These are phyloP conservation scores for Chaenocephalus aceratus DNA, from an alignment of 2,113 vertebrate species.

Conservation along the genomic window DNA sequence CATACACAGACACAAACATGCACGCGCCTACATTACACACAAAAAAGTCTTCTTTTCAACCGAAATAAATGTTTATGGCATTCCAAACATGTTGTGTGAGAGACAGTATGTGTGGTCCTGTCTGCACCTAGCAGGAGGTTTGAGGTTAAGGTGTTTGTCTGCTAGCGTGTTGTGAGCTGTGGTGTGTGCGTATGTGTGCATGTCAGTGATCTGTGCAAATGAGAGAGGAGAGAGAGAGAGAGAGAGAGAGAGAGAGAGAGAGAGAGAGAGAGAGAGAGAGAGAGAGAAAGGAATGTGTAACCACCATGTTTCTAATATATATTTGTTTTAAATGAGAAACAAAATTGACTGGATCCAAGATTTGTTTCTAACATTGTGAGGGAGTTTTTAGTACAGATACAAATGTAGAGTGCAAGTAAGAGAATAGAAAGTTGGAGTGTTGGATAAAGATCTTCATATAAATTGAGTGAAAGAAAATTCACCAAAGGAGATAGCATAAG, in stretches of 20 bases:
- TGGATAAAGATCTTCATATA: background rate
- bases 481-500: background rate
- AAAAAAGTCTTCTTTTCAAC: constrained; percentile 71
- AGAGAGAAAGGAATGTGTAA: constrained; percentile 5
- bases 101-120: constrained; percentile 85
- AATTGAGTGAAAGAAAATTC: background rate
- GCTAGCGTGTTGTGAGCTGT: constrained; percentile 47
- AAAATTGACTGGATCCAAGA: background rate
- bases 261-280: background rate
- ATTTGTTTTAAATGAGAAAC: constrained; percentile 8
- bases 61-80: constrained; percentile 86
- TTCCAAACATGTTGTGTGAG: constrained; percentile 82
- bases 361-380: constrained; percentile 4
- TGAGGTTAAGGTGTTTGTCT: constrained; percentile 81
- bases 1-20: background rate
- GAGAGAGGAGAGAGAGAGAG: too few relatives aligned
- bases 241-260: too few relatives aligned
- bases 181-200: constrained; percentile 29
- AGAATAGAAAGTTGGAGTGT: too few relatives aligned
- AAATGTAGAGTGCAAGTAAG: background rate
- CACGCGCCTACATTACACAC: constrained; percentile 1
- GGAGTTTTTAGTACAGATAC: background rate
- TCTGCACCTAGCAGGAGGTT: constrained; percentile 78
- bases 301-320: constrained; percentile 30
- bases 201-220: background rate